A percentile compares a stretch with the other conserved stretches of the same genome.
phyloP scores from a whole-genome alignment of 2,113 vertebrate species.

The Herpetotheres cachinnans region DNA sequence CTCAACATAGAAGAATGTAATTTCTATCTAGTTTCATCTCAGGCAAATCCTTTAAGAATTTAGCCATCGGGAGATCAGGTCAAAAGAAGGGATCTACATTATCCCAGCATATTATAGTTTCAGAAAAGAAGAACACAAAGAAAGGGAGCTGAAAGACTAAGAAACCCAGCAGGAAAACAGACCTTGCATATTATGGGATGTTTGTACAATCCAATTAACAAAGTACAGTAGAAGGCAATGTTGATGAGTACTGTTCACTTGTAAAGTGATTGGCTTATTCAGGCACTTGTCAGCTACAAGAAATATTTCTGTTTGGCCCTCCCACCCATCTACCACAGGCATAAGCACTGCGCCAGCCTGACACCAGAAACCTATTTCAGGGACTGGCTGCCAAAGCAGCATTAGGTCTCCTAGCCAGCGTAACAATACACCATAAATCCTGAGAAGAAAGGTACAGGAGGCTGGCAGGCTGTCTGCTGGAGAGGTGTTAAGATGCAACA shows the following conservation, averaged over 20 bases:
- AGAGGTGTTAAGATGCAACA: not conserved
- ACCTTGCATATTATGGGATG: not conserved
- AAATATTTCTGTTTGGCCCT: not conserved
- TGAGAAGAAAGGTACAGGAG: not conserved
- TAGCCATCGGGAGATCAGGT: not conserved
- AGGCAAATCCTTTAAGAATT: not conserved
- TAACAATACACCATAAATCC: not conserved
- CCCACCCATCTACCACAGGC: not conserved
- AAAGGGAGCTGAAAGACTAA: not conserved
- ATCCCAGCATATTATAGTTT: not conserved
- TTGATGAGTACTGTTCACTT: not conserved
- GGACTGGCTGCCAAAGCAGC: not conserved
- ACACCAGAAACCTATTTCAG: not conserved
- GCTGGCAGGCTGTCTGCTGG: not conserved
- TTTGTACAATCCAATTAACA: not conserved
- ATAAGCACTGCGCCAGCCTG: not conserved
- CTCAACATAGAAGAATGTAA: not conserved
- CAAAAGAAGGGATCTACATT: not conserved
- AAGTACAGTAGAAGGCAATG: not conserved
- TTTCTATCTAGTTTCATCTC: not conserved
- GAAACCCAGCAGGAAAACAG: not conserved
- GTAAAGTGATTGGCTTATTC: not conserved
- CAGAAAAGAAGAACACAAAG: not conserved
- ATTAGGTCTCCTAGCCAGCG: not conserved
- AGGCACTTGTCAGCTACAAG: not conserved